Evolutionary conservation across 2,113 vertebrate genomes (phyloP), one percentile per base, ranked within the genome.

Genomic region (Stercorarius parasiticus): DNA sequence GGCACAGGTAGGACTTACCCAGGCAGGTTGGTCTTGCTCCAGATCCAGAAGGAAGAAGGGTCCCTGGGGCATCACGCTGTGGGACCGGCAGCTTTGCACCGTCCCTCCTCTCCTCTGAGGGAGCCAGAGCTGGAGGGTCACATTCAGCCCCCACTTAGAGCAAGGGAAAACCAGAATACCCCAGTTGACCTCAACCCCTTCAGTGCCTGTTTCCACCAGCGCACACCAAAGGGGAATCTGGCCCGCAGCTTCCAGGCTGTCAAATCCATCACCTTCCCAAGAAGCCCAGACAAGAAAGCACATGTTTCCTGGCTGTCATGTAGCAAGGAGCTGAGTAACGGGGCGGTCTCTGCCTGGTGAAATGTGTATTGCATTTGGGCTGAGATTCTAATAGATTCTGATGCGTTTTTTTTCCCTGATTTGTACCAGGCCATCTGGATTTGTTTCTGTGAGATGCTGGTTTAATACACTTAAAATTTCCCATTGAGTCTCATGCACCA

Each of bases 401-500:
- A 97, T 96, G 94, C 6, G 19, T 96, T 95, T 65, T 65, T 88
- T 76, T 25, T 88, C 69, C 93, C 86, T 88, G 80, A 97, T 97
- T 97, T 90, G 64, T 97, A 96, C 96, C 95, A 95, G 96, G 93
- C 97, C 97, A 97, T 97, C 97, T 97, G 97, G 97, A 97, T 97
- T 97, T 97, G 96, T 96, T 97, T 97, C 94, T 92, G 90, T 1
- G 49, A 96, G 93, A 97, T 97, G 97, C 94, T 86, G 93, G 90
- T 96, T 97, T 97, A 96, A 95, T 94, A 96, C 87, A 94, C 90
- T 97, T 92, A 91, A 86, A 96, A 97, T 96, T 97, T 97, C 96
- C 96, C 93, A 95, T 95, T 97, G 96, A 95, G 80, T 95, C 95
- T 93, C 88, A 72, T 79, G 90, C 90, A 97, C 89, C 80, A 81